These are phyloP conservation scores for Trachymyrmex septentrionalis DNA, from an alignment of 1,140 invertebrate species.

Conservation along the genomic window DNA sequence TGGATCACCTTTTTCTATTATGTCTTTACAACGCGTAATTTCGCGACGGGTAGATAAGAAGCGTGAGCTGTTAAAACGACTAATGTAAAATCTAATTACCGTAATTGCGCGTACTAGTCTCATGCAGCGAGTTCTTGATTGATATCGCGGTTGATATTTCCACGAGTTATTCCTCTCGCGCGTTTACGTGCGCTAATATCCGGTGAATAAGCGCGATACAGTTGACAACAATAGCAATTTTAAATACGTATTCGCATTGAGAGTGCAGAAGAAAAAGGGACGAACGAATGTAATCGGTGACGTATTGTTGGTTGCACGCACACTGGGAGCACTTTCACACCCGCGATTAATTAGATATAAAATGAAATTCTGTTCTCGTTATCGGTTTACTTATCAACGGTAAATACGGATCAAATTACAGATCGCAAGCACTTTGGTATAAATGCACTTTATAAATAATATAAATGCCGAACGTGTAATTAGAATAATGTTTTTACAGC, in stretches of 20 bases:
- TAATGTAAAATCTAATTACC: slow-evolving; percentile 74
- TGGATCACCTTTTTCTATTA: slow-evolving; percentile 68
- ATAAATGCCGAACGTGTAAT: background rate
- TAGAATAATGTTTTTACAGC: background rate
- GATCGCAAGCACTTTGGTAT: background rate
- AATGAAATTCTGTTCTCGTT: slow-evolving; percentile 2
- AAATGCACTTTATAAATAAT: background rate
- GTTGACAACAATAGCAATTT: slow-evolving; percentile 5
- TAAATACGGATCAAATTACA: background rate
- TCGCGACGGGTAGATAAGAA: slow-evolving; percentile 69
- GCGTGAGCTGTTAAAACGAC: slow-evolving; percentile 63
- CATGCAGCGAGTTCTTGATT: slow-evolving; percentile 47
- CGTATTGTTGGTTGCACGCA: background rate
- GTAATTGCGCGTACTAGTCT: slow-evolving; percentile 67
- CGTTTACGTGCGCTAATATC: slow-evolving; percentile 40
- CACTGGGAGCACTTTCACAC: background rate
- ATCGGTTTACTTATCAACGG: background rate
- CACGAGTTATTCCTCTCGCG: slow-evolving; percentile 38
- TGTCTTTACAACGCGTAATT: slow-evolving; percentile 72
- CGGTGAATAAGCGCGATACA: slow-evolving; percentile 5
- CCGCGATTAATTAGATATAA: slow-evolving; percentile 20
- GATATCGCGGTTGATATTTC: slow-evolving; percentile 52
- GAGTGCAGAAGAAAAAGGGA: background rate
- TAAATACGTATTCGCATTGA: background rate
- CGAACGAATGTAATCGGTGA: slow-evolving; percentile 43